phyloP scores from a whole-genome alignment of 2,797 vertebrate species.

The Esox masquinongy region DNA sequence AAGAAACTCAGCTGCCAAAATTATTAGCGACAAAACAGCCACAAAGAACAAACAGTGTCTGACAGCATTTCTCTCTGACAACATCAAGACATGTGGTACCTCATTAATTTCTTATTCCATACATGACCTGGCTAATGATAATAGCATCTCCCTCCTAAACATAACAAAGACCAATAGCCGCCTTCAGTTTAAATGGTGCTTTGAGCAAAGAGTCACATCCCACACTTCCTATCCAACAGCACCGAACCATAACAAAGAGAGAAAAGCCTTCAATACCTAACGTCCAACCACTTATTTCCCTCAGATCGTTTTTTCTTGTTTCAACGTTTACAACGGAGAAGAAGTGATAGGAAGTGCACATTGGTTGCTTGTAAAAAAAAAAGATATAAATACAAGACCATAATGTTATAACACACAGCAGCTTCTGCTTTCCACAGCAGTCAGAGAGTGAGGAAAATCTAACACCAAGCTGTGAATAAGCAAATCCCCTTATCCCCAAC shows the following conservation, averaged over 20 bases:
- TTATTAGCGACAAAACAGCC: no score
- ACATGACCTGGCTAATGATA: background rate
- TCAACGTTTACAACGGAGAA: conserved; percentile 33
- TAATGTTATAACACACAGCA: background rate
- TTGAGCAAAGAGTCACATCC: conserved; percentile 13
- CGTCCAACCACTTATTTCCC: conserved; percentile 33
- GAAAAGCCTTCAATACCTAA: background rate
- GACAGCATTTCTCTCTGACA: no score
- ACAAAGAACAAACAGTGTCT: no score
- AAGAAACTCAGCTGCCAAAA: no score
- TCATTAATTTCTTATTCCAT: background rate
- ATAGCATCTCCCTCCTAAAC: background rate
- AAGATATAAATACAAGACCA: no score
- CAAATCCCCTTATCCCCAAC: background rate
- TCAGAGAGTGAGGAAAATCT: background rate
- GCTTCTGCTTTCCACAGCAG: conserved; percentile 10
- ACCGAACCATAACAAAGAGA: background rate
- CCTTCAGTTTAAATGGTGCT: background rate
- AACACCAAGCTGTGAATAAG: conserved; percentile 13
- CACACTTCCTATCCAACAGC: background rate
- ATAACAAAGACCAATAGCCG: background rate
- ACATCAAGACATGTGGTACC: background rate
- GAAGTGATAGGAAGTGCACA: no score
- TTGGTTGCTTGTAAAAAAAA: no score
- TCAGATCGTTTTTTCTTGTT: conserved; percentile 27